These are phyloP conservation scores for Ginglymostoma cirratum DNA, from an alignment of 2,113 vertebrate species.

Conservation along the genomic window DNA sequence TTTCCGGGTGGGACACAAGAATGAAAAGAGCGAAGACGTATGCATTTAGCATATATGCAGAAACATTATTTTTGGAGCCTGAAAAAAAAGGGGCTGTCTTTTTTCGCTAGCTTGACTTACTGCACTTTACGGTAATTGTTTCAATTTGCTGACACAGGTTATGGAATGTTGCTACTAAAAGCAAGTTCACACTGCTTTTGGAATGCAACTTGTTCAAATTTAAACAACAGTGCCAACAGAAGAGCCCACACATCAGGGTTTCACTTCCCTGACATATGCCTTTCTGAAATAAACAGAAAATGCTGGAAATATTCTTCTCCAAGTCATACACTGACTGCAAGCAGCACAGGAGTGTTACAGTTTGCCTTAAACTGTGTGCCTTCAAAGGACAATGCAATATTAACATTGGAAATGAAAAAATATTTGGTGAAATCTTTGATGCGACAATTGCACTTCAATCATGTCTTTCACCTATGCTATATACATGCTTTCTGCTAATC, in stretches of 20 bases:
- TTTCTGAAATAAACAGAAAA: not conserved
- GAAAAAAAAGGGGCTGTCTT: not conserved
- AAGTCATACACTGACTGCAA: not conserved
- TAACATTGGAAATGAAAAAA: not conserved
- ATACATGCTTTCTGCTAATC: not conserved
- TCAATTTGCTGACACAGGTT: not conserved
- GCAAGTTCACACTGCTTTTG: not conserved
- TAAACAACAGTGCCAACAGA: not conserved
- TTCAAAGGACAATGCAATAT: not conserved
- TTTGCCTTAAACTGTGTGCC: not conserved
- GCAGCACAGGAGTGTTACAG: not conserved
- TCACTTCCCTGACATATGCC: not conserved
- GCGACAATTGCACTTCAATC: not conserved
- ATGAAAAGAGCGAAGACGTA: too few relatives aligned
- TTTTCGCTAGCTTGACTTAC: not conserved
- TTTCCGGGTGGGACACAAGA: too few relatives aligned
- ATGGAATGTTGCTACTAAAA: not conserved
- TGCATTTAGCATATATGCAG: not conserved
- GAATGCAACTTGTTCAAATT: not conserved
- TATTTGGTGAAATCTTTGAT: not conserved
- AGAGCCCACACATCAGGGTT: not conserved
- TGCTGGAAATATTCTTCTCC: not conserved
- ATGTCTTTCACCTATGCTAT: not conserved
- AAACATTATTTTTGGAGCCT: not conserved
- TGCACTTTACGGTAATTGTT: not conserved